Percentiles rank a stretch among this genome's conserved stretches.
Evolutionary conservation across 2,797 vertebrate genomes (phyloP).

Genomic region (Hoplostethus mediterraneus): DNA sequence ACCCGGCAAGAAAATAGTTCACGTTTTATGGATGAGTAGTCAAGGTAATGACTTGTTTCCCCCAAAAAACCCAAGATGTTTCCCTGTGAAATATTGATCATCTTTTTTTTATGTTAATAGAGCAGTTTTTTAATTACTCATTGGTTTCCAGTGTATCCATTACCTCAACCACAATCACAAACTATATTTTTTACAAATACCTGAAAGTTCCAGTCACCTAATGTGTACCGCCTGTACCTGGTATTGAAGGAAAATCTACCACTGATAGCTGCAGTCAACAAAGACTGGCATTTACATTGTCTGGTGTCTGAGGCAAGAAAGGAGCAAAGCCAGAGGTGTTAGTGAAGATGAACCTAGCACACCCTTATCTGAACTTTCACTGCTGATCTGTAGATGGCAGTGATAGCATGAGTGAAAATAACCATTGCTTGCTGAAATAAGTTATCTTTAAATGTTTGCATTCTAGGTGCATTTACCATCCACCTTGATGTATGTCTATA

Average conservation of each 20-base stretch:
- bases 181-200: not conserved
- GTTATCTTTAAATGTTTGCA: conserved; percentile 45
- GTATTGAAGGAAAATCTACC: not conserved
- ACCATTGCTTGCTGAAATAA: conserved; percentile 37
- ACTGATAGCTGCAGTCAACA: not conserved
- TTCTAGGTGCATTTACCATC: conserved; percentile 13
- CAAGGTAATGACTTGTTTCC: conserved; percentile 45
- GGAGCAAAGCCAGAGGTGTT: too few relatives aligned
- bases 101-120: not conserved
- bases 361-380: too few relatives aligned
- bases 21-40: conserved; percentile 30
- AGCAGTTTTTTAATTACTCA: conserved; percentile 10
- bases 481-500: not conserved
- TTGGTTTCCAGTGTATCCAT: not conserved
- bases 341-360: not conserved
- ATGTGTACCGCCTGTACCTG: not conserved
- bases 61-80: conserved; percentile 15
- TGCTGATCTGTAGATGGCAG: too few relatives aligned
- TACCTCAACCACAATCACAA: not conserved
- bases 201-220: not conserved
- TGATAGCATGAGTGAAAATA: conserved; percentile 37
- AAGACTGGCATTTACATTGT: conserved; percentile 11
- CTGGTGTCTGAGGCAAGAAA: conserved; percentile 1
- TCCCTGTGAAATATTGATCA: conserved; percentile 10
- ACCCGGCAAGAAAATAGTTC: conserved; percentile 37